Percentiles rank a stretch among this genome's conserved stretches.
Evolutionary conservation across 2,113 vertebrate species (phyloP).

Genomic region (Erythrocercus mccallii): DNA sequence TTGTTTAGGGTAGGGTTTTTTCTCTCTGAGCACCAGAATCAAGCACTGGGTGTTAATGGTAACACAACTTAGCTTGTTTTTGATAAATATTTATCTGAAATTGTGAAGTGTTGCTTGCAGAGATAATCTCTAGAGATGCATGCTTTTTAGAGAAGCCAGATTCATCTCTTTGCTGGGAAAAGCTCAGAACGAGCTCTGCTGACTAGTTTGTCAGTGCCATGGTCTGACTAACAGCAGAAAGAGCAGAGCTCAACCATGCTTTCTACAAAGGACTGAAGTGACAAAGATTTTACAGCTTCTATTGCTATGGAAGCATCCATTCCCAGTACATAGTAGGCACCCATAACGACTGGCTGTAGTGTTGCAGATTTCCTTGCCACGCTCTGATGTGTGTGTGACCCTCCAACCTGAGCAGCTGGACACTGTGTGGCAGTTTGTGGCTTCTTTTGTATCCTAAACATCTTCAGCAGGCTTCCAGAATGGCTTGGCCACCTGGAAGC

Average conservation of each 20-base stretch:
- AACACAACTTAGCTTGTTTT: neutral
- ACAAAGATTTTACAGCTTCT: neutral
- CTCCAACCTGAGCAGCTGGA: neutral
- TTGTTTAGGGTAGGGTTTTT: neutral
- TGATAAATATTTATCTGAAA: conserved; percentile 28
- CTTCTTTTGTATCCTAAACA: neutral
- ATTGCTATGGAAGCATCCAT: neutral
- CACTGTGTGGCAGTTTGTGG: neutral
- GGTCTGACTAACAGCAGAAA: neutral
- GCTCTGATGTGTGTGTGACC: neutral
- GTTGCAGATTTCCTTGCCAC: neutral
- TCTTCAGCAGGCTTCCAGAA: neutral
- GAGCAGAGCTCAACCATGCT: neutral
- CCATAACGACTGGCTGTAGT: neutral
- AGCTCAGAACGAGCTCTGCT: neutral
- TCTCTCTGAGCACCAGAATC: neutral
- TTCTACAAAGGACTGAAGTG: neutral
- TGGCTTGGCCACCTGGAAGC: neutral
- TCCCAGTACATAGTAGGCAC: neutral
- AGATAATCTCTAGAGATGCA: neutral
- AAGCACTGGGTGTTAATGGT: neutral
- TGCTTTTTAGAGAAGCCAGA: neutral
- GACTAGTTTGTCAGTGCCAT: neutral
- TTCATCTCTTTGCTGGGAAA: neutral
- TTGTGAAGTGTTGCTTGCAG: neutral